These are phyloP conservation scores for Phallusia fumigata DNA, from an alignment of 23 tunicate species.

Conservation along the genomic window DNA sequence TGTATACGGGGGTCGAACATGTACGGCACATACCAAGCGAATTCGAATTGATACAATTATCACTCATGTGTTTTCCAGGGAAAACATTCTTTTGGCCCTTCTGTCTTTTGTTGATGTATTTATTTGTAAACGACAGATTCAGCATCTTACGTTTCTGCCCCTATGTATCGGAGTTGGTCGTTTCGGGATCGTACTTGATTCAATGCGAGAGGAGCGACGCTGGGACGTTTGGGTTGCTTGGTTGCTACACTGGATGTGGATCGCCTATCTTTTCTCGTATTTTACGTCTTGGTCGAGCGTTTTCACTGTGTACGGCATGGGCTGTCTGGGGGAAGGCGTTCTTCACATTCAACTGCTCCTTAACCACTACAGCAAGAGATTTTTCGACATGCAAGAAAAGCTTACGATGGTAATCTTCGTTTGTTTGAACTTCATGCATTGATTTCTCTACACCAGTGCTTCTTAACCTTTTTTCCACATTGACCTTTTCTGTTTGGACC, in stretches of 20 bases:
- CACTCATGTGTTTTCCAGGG: too few relatives aligned
- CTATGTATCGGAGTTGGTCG: slow-evolving; percentile 60
- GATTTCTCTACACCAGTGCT: too few relatives aligned
- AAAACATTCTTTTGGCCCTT: too few relatives aligned
- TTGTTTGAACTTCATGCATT: too few relatives aligned
- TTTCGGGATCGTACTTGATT: slow-evolving; percentile 66
- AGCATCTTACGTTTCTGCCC: slow-evolving; percentile 69
- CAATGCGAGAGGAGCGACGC: slow-evolving; percentile 48
- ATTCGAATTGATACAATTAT: too few relatives aligned
- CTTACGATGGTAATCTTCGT: slow-evolving; percentile 68
- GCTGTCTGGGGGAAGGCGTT: slow-evolving; percentile 66
- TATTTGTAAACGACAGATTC: slow-evolving; percentile 48
- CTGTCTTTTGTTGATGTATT: too few relatives aligned
- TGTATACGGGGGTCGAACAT: too few relatives aligned
- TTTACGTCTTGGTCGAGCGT: slow-evolving; percentile 23
- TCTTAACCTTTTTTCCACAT: too few relatives aligned
- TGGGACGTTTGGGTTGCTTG: slow-evolving; percentile 84
- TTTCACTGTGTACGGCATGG: slow-evolving; percentile 50
- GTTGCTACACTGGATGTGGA: slow-evolving; percentile 51
- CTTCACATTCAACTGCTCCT: slow-evolving; percentile 83
- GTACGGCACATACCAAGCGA: too few relatives aligned
- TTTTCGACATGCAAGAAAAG: slow-evolving; percentile 59
- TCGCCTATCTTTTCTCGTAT: slow-evolving; percentile 23
- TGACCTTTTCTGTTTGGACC: too few relatives aligned
- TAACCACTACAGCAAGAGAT: slow-evolving; percentile 78